Evolutionary conservation across 1,140 invertebrate species (phyloP), one percentile per base, ranked within the genome.

Genomic region (Bombus fervidus): DNA sequence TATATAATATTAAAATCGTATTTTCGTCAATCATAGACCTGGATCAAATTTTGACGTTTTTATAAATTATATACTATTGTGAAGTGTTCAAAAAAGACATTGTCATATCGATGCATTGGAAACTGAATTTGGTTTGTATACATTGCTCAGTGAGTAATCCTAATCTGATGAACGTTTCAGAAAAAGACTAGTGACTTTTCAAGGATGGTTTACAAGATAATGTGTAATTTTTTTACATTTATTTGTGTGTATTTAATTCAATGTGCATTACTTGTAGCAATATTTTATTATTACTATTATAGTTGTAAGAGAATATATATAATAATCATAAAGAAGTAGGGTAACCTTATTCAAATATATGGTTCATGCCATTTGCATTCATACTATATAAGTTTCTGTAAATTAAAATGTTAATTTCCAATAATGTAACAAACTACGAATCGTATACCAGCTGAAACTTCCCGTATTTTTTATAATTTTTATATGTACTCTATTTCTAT

Each of bases 11-110:
- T 79, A 73, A 81, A 85, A 83, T 86, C 34, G 68, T 83, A 90
- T 87, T 90, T 90, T 87, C 82, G 34, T 82, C 86, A 83, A 80
- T 87, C 73, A 89, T 74, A 90, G 75, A 90, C 78, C 64, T 89
- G 85, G 53, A 85, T 85, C 64, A 76, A 85, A 85, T 90, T 86
- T 86, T 59, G 76, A 86, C 80, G 73, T 90, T 90, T 90, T 86
- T 90, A 90, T 77, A 66, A 89, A 82, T 85, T 90, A 83, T 59
- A 64, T 72, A 77, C 76, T 72, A 68, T 83, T 69, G 80, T 83
- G 89, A 90, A 88, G 89, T 90, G 89, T 88, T 90, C 86, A 87
- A 83, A 68, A 79, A 85, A 59, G 77, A 88, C 81, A 88, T 90
- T 90, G 89, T 59, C 89, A 90, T 90, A 88, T 90, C 83, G 80